A percentile compares a stretch with the other conserved stretches of the same genome.
Conservation (phyloP, 1,140 invertebrate genomes). For the Meloidogyne hapla region DNA sequence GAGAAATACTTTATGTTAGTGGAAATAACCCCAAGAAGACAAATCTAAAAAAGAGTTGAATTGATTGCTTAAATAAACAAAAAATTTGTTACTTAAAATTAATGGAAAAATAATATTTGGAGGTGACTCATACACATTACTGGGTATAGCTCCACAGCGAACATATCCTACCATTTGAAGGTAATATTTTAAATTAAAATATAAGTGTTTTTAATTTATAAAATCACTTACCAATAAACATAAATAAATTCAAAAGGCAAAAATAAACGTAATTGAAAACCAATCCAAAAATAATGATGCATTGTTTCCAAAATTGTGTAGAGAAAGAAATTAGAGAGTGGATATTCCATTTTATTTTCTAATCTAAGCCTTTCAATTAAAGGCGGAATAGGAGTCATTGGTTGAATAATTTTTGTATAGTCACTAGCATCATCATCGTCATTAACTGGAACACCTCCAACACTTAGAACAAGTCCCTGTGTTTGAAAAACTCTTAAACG, state of each 20-base stretch:
- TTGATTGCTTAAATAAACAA: too few relatives aligned
- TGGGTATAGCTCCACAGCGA: too few relatives aligned
- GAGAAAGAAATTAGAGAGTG: slow-evolving; percentile 33
- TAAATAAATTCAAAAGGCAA: slow-evolving; percentile 42
- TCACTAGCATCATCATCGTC: not conserved
- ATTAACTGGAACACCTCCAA: slow-evolving; percentile 3
- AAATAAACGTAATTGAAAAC: slow-evolving; percentile 37
- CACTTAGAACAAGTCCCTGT: not conserved
- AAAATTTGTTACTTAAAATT: too few relatives aligned
- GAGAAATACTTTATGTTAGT: too few relatives aligned
- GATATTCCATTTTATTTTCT: slow-evolving; percentile 1
- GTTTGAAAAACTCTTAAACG: slow-evolving; percentile 9
- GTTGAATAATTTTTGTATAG: slow-evolving; percentile 9
- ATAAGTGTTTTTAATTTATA: not conserved
- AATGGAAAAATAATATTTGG: too few relatives aligned
- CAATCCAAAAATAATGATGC: slow-evolving; percentile 39
- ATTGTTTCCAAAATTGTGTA: slow-evolving; percentile 36
- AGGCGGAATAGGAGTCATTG: not conserved
- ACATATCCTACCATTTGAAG: too few relatives aligned
- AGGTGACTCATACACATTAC: too few relatives aligned
- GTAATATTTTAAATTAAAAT: too few relatives aligned
- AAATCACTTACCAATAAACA: slow-evolving; percentile 40
- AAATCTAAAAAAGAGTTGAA: too few relatives aligned
- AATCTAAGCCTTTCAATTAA: not conserved
- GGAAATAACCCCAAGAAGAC: too few relatives aligned